These are phyloP conservation scores for Babylonia areolata DNA, from an alignment of 1,140 invertebrate genomes.

Conservation along the genomic window DNA sequence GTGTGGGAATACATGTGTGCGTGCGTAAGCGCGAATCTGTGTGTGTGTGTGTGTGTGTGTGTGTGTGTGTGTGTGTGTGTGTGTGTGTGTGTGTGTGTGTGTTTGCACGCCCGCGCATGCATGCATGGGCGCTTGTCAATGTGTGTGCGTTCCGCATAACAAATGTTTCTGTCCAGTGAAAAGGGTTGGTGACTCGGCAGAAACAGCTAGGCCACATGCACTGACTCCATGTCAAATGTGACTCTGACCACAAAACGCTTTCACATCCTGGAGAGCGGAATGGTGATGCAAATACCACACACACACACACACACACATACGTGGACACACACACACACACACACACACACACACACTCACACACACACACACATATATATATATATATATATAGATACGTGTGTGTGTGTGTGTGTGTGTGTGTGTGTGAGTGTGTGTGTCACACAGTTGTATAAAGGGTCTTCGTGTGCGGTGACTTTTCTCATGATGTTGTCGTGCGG, in stretches of 20 bases:
- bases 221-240: neutral
- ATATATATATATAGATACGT: neutral
- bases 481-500: no score
- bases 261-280: neutral
- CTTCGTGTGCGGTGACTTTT: no score
- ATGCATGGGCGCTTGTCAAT: neutral
- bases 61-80: slow-evolving; percentile 17
- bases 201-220: neutral
- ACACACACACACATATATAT: no score
- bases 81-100: neutral
- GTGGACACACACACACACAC: no score
- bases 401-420: neutral
- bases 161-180: neutral
- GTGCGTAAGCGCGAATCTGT: neutral
- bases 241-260: neutral
- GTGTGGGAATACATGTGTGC: slow-evolving; percentile 9
- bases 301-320: no score
- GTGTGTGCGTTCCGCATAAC: neutral
- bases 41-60: slow-evolving; percentile 16
- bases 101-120: neutral
- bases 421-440: neutral
- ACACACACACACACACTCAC: no score
- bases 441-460: no score
- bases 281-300: no score
- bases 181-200: neutral